Base-by-base conservation (phyloP, 2,797 vertebrate genomes). In the Gallinago nigripennis region DNA sequence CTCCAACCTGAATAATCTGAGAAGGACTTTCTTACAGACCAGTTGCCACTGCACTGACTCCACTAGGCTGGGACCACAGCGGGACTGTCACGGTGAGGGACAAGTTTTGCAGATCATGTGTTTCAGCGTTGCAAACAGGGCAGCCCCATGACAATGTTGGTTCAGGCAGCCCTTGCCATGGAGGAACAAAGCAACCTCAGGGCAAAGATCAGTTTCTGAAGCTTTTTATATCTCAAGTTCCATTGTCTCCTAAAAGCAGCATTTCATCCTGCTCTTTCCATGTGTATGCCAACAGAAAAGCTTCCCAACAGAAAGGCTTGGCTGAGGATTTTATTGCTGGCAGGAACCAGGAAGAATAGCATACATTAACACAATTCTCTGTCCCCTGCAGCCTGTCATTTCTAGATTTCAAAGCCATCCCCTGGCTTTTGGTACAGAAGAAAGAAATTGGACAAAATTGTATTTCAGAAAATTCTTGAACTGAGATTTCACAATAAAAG, bases 41-140 rank as follows among this genome's bases (percentile, higher is more conserved):
- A 31, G 9, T 43, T 85, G 39, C 9, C 15, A 33, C 58, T 53
- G 25, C 28, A 37, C 33, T 37, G 54, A n/a, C 21, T 66, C 15
- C 64, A 5, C 31, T 25, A 54, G 35, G 25, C 45, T 71, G 56
- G 66, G 69, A 58, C n/a, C 48, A 30, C 45, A 64, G 50, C 30
- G 20, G 20, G 43, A 50, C 0, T 0, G 2, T 37, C 19, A 2
- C 27, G 16, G 8, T 39, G 31, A 85, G 25, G 48, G 39, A 33
- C 14, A 35, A 6, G 24, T 50, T 92, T 77, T 90, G 50, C 30
- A 39, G 63, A n/a, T 51, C 27, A 3, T 15, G 8, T 51, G 18
- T 81, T 80, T 66, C 41, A 46, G n/a, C 37, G 6, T 37, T 41
- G 69, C 30, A 61, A 61, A 56, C 31, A 27, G 19, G 9, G n/a